These are phyloP conservation scores for Tenthredo amoena DNA, from an alignment of 2,888 invertebrate genomes.

Conservation along the genomic window DNA sequence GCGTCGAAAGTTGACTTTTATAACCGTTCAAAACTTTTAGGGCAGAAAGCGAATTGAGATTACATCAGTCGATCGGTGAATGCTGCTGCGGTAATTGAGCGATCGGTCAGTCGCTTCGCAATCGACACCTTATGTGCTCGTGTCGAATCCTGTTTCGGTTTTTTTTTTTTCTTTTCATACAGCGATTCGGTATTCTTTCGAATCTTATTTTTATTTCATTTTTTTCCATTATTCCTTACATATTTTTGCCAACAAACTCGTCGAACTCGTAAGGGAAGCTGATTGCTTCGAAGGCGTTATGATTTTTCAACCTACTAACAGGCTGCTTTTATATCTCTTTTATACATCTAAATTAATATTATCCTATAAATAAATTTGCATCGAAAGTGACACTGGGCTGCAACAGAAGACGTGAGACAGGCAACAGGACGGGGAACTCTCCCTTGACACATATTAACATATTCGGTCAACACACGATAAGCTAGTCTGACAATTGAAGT, in stretches of 20 bases:
- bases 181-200: background rate
- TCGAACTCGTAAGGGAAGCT: background rate
- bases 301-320: slow-evolving; percentile 8
- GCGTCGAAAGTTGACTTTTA: slow-evolving; percentile 10
- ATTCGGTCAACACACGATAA: slow-evolving; percentile 46
- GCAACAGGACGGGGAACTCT: slow-evolving; percentile 30
- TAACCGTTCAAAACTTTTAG: slow-evolving; percentile 25
- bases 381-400: slow-evolving; percentile 48
- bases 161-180: background rate
- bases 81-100: slow-evolving; percentile 8
- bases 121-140: background rate
- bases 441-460: slow-evolving; percentile 47
- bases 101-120: slow-evolving; percentile 32
- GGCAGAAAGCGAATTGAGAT: slow-evolving; percentile 32
- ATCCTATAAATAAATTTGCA: slow-evolving; percentile 51
- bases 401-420: slow-evolving; percentile 22
- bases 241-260: background rate
- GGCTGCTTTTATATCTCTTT: slow-evolving; percentile 19
- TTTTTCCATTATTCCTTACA: slow-evolving; percentile 1
- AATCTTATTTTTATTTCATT: background rate
- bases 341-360: slow-evolving; percentile 45
- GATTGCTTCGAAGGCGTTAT: background rate
- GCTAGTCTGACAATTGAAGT: slow-evolving; percentile 41
- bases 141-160: background rate
- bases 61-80: slow-evolving; percentile 33